Evolutionary conservation across 2,888 invertebrate species (phyloP).

Genomic region (Nowickia ferox): DNA sequence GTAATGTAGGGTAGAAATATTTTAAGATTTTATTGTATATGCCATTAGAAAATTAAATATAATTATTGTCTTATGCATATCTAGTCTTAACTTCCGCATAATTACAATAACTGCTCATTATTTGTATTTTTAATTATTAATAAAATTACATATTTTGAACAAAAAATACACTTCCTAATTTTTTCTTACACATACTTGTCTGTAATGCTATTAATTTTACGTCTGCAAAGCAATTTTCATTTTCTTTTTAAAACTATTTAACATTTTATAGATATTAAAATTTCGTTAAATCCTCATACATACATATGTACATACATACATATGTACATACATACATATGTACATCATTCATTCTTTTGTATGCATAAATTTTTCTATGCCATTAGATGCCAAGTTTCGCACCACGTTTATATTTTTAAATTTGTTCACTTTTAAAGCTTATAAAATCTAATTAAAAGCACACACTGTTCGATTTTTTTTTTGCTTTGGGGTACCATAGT

Average conservation of each 20-base stretch:
- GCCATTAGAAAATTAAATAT: conserved; percentile 40
- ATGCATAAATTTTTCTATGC: conserved; percentile 3
- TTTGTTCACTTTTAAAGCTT: conserved; percentile 59
- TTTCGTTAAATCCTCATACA: conserved; percentile 3
- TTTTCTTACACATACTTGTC: conserved; percentile 22
- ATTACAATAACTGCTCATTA: conserved; percentile 50
- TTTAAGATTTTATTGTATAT: conserved; percentile 36
- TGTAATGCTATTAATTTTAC: conserved; percentile 48
- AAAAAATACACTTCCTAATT: conserved; percentile 58
- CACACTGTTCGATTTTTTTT: conserved; percentile 6
- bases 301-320: neutral
- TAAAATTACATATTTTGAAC: conserved; percentile 47
- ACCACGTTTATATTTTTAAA: conserved; percentile 58
- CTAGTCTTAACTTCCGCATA: conserved; percentile 71
- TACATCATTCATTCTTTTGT: neutral
- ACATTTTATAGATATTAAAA: conserved; percentile 41
- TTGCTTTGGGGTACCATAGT: conserved; percentile 35
- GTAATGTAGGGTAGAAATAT: conserved; percentile 49
- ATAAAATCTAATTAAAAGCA: conserved; percentile 35
- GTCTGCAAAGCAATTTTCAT: conserved; percentile 25
- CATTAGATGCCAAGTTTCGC: conserved; percentile 61
- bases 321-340: neutral
- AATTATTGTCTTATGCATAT: conserved; percentile 65
- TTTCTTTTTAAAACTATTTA: conserved; percentile 9
- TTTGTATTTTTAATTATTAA: conserved; percentile 57